These are phyloP conservation scores for Vandiemenella viatica DNA, from an alignment of 2,888 invertebrate species.

Conservation along the genomic window DNA sequence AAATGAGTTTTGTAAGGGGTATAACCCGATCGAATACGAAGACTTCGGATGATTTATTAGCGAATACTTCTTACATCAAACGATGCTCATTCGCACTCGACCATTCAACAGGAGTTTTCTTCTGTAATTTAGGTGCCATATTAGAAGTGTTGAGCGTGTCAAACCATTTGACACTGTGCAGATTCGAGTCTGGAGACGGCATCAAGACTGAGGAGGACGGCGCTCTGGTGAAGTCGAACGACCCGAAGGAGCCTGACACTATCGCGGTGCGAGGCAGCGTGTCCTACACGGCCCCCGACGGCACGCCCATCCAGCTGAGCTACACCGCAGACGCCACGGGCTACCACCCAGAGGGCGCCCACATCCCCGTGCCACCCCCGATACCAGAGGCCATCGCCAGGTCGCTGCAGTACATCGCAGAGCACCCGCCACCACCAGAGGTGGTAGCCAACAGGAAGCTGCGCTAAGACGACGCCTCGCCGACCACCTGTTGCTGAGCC, in stretches of 20 bases:
- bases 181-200: constrained; percentile 46
- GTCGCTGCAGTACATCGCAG: constrained; percentile 38
- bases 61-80: no score
- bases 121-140: no score
- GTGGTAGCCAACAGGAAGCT: background rate
- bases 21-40: no score
- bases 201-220: constrained; percentile 44
- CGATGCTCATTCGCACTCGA: no score
- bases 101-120: no score
- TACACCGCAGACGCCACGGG: constrained; percentile 17
- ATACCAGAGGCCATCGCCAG: constrained; percentile 11
- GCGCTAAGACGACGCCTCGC: no score
- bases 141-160: no score
- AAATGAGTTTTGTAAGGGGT: no score
- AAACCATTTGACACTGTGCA: no score
- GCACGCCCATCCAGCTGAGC: constrained; percentile 26
- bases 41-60: no score
- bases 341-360: constrained; percentile 14
- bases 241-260: constrained; percentile 32
- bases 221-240: constrained; percentile 29
- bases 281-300: constrained; percentile 19
- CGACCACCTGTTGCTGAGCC: no score
- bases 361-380: constrained; percentile 12
- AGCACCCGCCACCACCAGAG: constrained; percentile 4
- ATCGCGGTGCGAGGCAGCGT: constrained; percentile 27